Conservation (phyloP, 2,888 invertebrate species). For the Azorinus chamasolen region DNA sequence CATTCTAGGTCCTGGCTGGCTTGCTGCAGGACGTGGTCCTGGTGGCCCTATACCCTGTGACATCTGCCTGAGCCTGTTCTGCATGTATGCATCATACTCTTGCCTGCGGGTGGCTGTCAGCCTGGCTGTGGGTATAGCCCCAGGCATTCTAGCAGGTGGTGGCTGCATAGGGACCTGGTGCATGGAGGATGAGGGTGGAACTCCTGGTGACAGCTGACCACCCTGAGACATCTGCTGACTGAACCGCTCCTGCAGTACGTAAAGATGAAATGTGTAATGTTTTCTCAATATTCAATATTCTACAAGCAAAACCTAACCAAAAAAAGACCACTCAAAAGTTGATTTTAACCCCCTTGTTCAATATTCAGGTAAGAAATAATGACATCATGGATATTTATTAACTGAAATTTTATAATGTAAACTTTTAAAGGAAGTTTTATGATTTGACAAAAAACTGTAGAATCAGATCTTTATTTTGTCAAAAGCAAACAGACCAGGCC, state of each 20-base stretch:
- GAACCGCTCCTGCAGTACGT: conserved; percentile 70
- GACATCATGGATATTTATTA: too few relatives aligned
- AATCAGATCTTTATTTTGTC: too few relatives aligned
- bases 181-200: conserved; percentile 20
- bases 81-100: conserved; percentile 85
- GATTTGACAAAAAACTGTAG: too few relatives aligned
- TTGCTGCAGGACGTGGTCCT: conserved; percentile 78
- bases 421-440: too few relatives aligned
- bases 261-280: too few relatives aligned
- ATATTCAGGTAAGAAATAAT: too few relatives aligned
- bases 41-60: conserved; percentile 54
- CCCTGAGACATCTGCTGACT: conserved; percentile 62
- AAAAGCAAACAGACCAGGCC: too few relatives aligned
- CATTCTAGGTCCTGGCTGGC: conserved; percentile 76
- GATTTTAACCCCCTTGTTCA: too few relatives aligned
- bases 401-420: too few relatives aligned
- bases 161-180: conserved; percentile 34
- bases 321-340: too few relatives aligned
- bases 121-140: conserved; percentile 53
- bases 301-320: too few relatives aligned
- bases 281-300: too few relatives aligned
- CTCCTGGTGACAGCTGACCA: conserved; percentile 48
- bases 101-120: conserved; percentile 74
- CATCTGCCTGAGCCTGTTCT: conserved; percentile 79
- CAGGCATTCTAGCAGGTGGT: conserved; percentile 62